Evolutionary conservation across 1,140 invertebrate species (phyloP), one percentile per base, ranked within the genome.

Genomic region (Sinonovacula constricta): DNA sequence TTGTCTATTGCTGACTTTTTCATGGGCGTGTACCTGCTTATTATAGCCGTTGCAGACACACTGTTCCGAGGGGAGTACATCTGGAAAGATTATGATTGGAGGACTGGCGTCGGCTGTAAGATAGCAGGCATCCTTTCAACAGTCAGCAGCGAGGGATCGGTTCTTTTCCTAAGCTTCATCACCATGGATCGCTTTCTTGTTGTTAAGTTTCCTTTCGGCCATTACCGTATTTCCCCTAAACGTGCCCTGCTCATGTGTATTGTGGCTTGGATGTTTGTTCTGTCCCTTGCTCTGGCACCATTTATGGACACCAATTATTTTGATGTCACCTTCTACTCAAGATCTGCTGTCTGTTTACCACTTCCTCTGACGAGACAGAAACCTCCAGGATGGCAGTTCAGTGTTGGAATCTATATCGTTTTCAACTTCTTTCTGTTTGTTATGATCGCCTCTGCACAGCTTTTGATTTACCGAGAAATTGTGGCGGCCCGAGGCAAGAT

Each of bases 21-120:
- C 2, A 90, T 90, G 88, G 88, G 88, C 2, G 49, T 89, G 0
- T 90, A 89, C 59, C 33, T 90, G 45, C n/a, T 87, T 12, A 82
- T 88, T 18, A 88, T 90, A 34, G 88, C 83, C 10, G 59, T 72
- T 4, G 84, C 85, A 5, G 88, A 88, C 67, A 62, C 57, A 3
- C n/a, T 70, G n/a, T 89, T 83, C 54, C 68, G 83, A 33, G 87
- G 83, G 7, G 53, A 45, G 30, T 90, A 89, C 68, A 69, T 85
- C 15, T 80, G 71, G 62, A 67, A 85, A 62, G 86, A 85, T 12
- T 30, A 75, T 0, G 10, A 49, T 3, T 89, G 88, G 88, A 59
- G 80, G 45, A 49, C 72, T 0, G 81, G 87, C 54, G n/a, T 30
- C 4, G 57, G 69, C 2, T 90, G 88, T 67, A 78, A 76, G 49